Evolutionary conservation across 2,797 vertebrate species (phyloP), one percentile per base, ranked within the genome.

Genomic region (Anguilla pacifica): DNA sequence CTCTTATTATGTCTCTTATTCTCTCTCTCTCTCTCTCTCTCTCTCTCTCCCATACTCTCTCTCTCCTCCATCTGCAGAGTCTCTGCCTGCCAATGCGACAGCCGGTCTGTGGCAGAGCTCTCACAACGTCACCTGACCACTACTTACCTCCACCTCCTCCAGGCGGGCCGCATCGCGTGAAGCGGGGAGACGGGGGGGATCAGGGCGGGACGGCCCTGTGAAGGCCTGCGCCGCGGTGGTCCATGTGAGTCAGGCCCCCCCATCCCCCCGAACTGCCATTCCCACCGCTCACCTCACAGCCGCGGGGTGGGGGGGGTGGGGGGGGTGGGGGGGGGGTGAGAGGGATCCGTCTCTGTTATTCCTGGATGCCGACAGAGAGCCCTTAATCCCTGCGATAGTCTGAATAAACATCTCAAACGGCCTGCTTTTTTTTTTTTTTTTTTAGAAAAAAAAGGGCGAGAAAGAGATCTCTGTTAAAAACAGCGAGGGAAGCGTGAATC

Each of bases 361-460:
- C 87, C 91, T 92, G 90, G 93, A 94, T 94, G 90, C 89, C 90
- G 84, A 86, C 88, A 89, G 90, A 92, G 90, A 92, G 92, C 91
- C 88, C 89, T 93, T 95, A 95, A 96, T 96, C 95, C 93, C 81
- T 0, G 91, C 90, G 93, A 93, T 92, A 93, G 91, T 90, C 94
- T 94, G 92, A 94, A 91, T 91, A 95, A 96, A 96, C 89, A 95
- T 89, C 92, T 93, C 91, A 31, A 81, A 91, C 92, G 90, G 93
- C 93, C 91, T 90, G 87, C 90, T 92, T 90, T 59, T 61, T n/a
- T n/a, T n/a, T n/a, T 61, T 4, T 6, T 25, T 57, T 57, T 15
- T 6, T 9, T 9, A 1, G 90, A 88, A 88, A 88, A 89, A 87
- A 51, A 51, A 51, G 4, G 49, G 4, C 4, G 9, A 51, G 4